Conservation (phyloP, 2,888 invertebrate species). For the Tolmerus cingulatus region DNA sequence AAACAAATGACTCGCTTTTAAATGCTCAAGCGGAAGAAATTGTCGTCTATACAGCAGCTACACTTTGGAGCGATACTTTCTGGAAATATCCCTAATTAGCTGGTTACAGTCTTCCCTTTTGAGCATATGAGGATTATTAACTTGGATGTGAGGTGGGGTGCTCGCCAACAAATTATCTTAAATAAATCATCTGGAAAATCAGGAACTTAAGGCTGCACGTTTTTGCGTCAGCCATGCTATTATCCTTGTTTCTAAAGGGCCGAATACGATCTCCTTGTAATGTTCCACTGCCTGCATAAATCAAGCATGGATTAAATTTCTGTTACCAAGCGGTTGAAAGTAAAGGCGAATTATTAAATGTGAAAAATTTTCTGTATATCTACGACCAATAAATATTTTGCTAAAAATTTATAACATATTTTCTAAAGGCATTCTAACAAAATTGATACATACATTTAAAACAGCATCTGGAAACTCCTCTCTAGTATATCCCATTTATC, state of each 20-base stretch:
- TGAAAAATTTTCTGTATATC: slow-evolving; percentile 44
- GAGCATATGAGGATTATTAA: slow-evolving; percentile 31
- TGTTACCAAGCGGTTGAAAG: neutral
- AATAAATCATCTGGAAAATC: neutral
- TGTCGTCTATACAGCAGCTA: slow-evolving; percentile 25
- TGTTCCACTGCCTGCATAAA: slow-evolving; percentile 40
- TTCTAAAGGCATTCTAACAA: neutral
- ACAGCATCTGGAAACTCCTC: neutral
- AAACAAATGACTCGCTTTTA: neutral
- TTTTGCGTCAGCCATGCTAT: slow-evolving; percentile 25
- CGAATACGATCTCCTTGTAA: slow-evolving; percentile 37
- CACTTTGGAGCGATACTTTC: slow-evolving; percentile 43
- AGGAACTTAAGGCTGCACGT: slow-evolving; percentile 4
- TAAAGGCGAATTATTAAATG: slow-evolving; percentile 25
- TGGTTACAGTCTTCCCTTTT: slow-evolving; percentile 39
- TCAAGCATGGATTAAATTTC: slow-evolving; percentile 29
- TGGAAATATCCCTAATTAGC: slow-evolving; percentile 37
- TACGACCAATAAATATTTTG: slow-evolving; percentile 42
- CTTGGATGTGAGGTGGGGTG: slow-evolving; percentile 1
- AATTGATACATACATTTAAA: slow-evolving; percentile 6
- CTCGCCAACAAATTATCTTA: neutral
- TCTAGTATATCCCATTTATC: neutral
- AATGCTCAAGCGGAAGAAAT: neutral
- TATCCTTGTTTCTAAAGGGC: neutral
- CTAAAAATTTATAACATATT: neutral